These are phyloP conservation scores for Leucoraja erinaceus DNA, from an alignment of 2,113 vertebrate genomes.

Conservation along the genomic window DNA sequence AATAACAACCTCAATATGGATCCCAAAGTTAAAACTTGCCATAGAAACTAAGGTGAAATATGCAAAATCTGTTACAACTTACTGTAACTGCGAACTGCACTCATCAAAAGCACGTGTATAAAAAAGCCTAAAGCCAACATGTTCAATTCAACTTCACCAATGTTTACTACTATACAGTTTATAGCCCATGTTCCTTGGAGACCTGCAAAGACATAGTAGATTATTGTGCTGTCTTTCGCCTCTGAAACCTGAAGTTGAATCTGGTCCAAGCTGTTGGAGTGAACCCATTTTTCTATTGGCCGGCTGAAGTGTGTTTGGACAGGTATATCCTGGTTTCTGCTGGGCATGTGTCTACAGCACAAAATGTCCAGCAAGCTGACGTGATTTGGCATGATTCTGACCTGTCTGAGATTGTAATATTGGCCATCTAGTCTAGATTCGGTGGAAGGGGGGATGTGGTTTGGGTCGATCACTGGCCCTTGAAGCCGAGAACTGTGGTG, in stretches of 20 bases:
- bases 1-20: neutral
- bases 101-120: neutral
- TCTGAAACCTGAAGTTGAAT: neutral
- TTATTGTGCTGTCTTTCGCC: too few species aligned
- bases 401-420: neutral
- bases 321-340: neutral
- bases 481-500: too few species aligned
- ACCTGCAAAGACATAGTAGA: neutral
- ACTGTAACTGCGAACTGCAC: neutral
- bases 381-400: neutral
- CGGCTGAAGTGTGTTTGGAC: neutral
- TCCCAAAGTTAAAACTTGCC: neutral
- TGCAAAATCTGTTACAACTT: neutral
- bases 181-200: neutral
- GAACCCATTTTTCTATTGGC: neutral
- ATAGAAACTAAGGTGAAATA: neutral
- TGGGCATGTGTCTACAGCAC: neutral
- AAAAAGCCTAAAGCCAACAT: neutral
- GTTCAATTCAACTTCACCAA: neutral
- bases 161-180: neutral
- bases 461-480: too few species aligned
- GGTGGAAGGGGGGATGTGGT: too few species aligned
- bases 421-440: too few species aligned
- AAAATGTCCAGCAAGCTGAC: neutral
- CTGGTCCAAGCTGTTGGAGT: neutral